Evolutionary conservation across 2,113 vertebrate species (phyloP).

Genomic region (Petromus typicus): DNA sequence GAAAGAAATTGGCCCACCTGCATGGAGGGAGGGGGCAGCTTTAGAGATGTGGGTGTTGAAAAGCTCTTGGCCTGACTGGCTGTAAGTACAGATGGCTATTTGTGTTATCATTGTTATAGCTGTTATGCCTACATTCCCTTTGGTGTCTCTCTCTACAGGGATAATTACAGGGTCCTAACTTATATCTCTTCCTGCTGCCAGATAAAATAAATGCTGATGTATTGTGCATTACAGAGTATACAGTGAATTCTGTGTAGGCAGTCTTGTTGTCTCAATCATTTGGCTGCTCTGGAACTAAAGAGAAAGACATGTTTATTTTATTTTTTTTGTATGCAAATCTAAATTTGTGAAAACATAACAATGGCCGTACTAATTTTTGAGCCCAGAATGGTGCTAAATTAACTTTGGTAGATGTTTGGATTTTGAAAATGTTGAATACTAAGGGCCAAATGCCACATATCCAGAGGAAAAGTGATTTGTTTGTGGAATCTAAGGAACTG

Average conservation of each 20-base stretch:
- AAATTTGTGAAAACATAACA: constrained; percentile 45
- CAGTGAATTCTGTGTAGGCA: constrained; percentile 61
- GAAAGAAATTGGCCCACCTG: constrained; percentile 74
- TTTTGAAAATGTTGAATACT: constrained; percentile 43
- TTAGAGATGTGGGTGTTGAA: constrained; percentile 73
- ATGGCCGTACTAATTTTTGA: constrained; percentile 4
- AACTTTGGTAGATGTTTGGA: constrained; percentile 17
- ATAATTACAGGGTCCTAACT: constrained; percentile 76
- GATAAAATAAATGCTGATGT: constrained; percentile 68
- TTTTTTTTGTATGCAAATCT: not conserved
- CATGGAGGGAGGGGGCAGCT: constrained; percentile 24
- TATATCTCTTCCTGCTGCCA: constrained; percentile 65
- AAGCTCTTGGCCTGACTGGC: constrained; percentile 65
- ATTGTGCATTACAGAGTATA: constrained; percentile 4
- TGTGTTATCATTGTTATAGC: constrained; percentile 68
- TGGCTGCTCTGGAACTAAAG: not conserved
- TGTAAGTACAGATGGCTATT: constrained; percentile 61
- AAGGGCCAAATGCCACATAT: not conserved
- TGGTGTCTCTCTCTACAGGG: constrained; percentile 62
- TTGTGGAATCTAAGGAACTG: constrained; percentile 24
- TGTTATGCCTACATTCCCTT: constrained; percentile 63
- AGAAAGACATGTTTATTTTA: not conserved
- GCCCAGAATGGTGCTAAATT: constrained; percentile 13
- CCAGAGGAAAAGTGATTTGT: constrained; percentile 32
- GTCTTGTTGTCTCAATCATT: not conserved